Percentiles rank a stretch among this genome's conserved stretches.
Conservation (phyloP, 2,113 vertebrate genomes). For the Orientallactaga bullata region DNA sequence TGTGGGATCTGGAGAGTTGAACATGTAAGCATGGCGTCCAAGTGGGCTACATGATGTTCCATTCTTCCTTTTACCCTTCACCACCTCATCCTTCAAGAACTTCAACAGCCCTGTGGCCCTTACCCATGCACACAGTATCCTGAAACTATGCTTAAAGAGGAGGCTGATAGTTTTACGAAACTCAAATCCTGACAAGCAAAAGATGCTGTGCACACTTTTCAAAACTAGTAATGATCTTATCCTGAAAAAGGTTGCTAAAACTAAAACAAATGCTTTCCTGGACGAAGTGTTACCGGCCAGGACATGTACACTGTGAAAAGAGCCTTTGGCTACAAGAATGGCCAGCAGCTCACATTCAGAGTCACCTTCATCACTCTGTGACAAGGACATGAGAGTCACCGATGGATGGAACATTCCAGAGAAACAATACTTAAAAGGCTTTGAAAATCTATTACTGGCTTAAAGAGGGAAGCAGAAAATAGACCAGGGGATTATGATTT, state of each 20-base stretch:
- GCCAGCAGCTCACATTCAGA: neutral
- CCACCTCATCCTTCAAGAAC: neutral
- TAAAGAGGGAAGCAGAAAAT: constrained; percentile 38
- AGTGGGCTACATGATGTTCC: neutral
- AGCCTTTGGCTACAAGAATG: neutral
- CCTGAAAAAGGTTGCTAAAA: neutral
- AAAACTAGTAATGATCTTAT: neutral
- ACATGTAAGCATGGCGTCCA: neutral
- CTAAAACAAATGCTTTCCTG: neutral
- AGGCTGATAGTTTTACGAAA: constrained; percentile 25
- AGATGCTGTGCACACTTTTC: neutral
- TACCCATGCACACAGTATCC: neutral
- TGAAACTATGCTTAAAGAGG: neutral
- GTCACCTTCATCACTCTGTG: constrained; percentile 39
- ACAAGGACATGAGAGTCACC: constrained; percentile 14
- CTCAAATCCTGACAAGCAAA: neutral
- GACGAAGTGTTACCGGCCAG: neutral
- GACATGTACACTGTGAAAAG: neutral
- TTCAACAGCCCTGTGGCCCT: neutral
- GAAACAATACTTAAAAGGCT: constrained; percentile 13
- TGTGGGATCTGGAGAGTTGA: too few species aligned
- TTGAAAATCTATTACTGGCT: neutral
- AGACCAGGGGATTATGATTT: neutral
- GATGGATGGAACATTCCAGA: constrained; percentile 37
- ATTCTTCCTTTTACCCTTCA: neutral